Percentiles rank a stretch among this genome's conserved stretches.
phyloP scores from a whole-genome alignment of 92 coral and sea anemone genomes.

The Parazoanthus swiftii region DNA sequence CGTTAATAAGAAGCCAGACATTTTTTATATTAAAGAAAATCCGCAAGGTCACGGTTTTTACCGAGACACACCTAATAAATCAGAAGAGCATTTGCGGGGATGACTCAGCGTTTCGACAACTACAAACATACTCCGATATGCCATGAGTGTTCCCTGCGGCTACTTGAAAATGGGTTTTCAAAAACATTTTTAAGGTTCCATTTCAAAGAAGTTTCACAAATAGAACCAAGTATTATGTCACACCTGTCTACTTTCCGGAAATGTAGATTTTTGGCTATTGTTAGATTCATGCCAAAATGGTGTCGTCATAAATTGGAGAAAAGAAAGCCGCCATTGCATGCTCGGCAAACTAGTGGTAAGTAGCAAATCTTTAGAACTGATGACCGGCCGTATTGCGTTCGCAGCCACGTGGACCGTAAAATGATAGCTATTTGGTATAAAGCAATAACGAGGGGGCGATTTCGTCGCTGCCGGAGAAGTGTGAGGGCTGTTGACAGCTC shows the following conservation, averaged over 20 bases:
- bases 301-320: not conserved
- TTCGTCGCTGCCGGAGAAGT: not conserved
- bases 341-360: not conserved
- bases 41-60: too few relatives aligned
- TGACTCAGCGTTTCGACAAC: not conserved
- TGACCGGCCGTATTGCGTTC: not conserved
- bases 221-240: not conserved
- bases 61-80: not conserved
- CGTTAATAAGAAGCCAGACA: too few relatives aligned
- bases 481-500: not conserved
- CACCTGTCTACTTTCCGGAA: not conserved
- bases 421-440: not conserved
- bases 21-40: too few relatives aligned
- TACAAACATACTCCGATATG: not conserved
- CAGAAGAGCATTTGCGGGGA: not conserved
- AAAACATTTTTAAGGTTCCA: not conserved
- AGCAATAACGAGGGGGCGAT: not conserved
- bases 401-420: not conserved
- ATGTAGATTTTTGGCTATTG: not conserved
- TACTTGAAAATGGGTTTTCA: not conserved
- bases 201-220: not conserved
- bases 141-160: not conserved
- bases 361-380: not conserved
- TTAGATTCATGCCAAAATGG: not conserved
- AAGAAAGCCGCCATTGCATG: not conserved